These are phyloP conservation scores for Pristiophorus japonicus DNA, from an alignment of 2,113 vertebrate species.

Conservation along the genomic window DNA sequence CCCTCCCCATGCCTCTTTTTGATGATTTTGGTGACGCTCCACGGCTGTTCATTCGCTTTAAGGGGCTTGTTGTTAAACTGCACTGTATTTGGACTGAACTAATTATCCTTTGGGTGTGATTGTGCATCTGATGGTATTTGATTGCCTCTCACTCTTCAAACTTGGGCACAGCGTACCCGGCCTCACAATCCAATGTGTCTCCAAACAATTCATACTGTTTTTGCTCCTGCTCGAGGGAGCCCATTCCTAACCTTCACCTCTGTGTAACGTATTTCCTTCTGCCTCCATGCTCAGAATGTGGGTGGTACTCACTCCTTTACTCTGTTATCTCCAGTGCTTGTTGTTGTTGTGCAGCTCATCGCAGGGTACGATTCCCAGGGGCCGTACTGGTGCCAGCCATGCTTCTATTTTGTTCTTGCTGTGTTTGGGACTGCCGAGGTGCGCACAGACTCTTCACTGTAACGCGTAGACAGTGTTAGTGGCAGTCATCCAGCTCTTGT, in stretches of 20 bases:
- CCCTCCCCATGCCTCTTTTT: too few relatives aligned
- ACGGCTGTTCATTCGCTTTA: not conserved
- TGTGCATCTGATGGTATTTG: not conserved
- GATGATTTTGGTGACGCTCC: not conserved
- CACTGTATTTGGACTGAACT: not conserved
- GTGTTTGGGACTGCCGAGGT: not conserved
- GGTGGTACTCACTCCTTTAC: constrained; percentile 1
- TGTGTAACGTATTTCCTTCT: not conserved
- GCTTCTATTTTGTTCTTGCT: not conserved
- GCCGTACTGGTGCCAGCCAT: not conserved
- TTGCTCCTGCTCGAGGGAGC: not conserved
- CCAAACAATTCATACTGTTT: not conserved
- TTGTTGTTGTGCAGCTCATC: not conserved
- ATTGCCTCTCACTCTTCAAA: not conserved
- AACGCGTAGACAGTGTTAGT: not conserved
- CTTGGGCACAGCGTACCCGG: too few relatives aligned
- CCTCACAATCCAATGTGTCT: not conserved
- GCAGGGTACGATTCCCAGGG: not conserved
- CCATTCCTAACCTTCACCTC: not conserved
- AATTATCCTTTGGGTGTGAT: not conserved
- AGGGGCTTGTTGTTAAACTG: not conserved
- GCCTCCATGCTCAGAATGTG: not conserved
- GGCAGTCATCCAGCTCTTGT: not conserved
- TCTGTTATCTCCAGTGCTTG: not conserved
- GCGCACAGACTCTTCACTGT: not conserved